Base-by-base conservation (phyloP, 1,140 invertebrate species). In the Formica selysi region DNA sequence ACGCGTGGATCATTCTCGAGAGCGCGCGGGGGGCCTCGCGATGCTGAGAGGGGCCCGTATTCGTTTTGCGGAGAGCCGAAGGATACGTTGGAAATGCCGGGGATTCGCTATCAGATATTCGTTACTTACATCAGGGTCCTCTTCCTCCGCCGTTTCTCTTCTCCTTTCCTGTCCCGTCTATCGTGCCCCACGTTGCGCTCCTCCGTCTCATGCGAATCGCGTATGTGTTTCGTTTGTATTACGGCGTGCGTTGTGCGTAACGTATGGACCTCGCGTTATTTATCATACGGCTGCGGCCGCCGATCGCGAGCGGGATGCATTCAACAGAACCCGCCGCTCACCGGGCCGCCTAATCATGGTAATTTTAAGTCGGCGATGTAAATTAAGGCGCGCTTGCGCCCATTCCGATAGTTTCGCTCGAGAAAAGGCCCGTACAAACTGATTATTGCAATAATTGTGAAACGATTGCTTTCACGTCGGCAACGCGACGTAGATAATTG, bases 71-170 rank as follows among this genome's bases (percentile, higher is more conserved):
- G 38, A 44, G 88, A 83, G 64, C 84, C 85, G 74, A 86, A 86
- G 84, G 86, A 91, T 87, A 89, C 87, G 85, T 90, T 91, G 89
- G 85, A 92, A 92, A 91, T 90, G 90, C 90, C 91, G 85, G 86
- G 85, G 87, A 91, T 92, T 91, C 70, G 89, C 91, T 93, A 93
- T 93, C 92, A 93, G 92, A 93, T 93, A 91, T 93, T 93, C 91
- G 91, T 92, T 92, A 89, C 90, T 93, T 89, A 91, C 93, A 92
- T 90, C 90, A 85, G 61, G 48, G 61, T 70, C 87, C 85, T 78
- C 86, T 88, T 71, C 83, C 81, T 11, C 22, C 80, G 19, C 29
- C 70, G 22, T 57, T 57, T 4, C 13, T 48, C 5, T 3, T 51
- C 67, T 44, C 73, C 62, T 86, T 76, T 78, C 70, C 76, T 73